A percentile compares a stretch with the other conserved stretches of the same genome.
These are phyloP conservation scores for Bombus terrestris DNA, from an alignment of 1,140 invertebrate genomes.

Conservation along the genomic window DNA sequence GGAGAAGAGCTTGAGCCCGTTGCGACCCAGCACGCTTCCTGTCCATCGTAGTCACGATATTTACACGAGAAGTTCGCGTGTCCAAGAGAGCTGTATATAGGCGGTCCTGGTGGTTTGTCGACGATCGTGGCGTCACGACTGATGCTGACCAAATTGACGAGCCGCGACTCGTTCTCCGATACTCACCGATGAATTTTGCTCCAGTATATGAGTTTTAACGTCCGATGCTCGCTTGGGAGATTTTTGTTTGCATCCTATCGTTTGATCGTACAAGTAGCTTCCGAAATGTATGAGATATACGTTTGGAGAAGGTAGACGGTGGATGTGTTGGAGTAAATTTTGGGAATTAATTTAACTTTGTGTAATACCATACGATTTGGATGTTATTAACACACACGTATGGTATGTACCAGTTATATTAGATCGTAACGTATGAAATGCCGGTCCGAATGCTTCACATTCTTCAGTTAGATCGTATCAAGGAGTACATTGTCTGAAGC, in stretches of 20 bases:
- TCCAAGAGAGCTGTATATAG: constrained; percentile 80
- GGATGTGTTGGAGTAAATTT: background rate
- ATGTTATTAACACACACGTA: no score
- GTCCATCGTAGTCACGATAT: constrained; percentile 76
- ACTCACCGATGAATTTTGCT: background rate
- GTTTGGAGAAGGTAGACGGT: background rate
- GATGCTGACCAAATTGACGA: background rate
- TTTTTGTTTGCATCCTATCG: no score
- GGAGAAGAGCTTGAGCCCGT: constrained; percentile 58
- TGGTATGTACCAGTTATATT: no score
- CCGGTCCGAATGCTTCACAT: no score
- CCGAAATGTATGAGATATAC: background rate
- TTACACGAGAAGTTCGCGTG: constrained; percentile 76
- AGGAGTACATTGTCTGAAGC: background rate
- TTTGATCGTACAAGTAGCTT: background rate
- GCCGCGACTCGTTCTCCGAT: background rate
- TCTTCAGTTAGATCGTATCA: no score
- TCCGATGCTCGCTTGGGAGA: background rate
- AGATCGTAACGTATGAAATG: no score
- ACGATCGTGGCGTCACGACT: background rate
- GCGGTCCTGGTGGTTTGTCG: background rate
- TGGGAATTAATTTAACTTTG: background rate
- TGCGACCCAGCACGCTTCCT: constrained; percentile 74
- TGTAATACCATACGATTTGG: background rate
- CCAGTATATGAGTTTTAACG: background rate